These are phyloP conservation scores for Caenorhabditis virilis DNA, from an alignment of 2,888 invertebrate genomes.

Conservation along the genomic window DNA sequence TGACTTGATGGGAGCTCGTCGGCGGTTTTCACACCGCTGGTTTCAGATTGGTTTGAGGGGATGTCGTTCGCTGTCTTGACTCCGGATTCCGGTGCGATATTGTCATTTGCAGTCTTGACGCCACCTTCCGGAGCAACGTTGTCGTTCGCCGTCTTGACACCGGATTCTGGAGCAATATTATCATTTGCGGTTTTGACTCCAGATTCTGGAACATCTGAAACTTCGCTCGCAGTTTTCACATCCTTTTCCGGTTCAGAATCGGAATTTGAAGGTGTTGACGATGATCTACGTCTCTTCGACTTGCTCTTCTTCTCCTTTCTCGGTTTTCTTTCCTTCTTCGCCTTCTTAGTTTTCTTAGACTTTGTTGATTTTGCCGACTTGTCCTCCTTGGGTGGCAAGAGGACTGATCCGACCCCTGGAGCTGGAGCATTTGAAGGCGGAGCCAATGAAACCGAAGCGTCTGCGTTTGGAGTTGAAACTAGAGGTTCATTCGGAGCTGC, in stretches of 20 bases:
- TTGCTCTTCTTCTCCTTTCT: slow-evolving; percentile 17
- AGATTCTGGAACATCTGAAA: slow-evolving; percentile 12
- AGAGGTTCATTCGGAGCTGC: background rate
- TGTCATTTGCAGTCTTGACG: slow-evolving; percentile 23
- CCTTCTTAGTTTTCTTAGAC: slow-evolving; percentile 6
- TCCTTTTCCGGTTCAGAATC: slow-evolving; percentile 11
- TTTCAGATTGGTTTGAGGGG: slow-evolving; percentile 1
- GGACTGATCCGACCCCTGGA: background rate
- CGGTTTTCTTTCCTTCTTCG: background rate
- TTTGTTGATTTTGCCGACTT: slow-evolving; percentile 13
- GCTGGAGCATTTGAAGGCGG: slow-evolving; percentile 9
- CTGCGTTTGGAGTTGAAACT: no score
- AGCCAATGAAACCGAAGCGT: slow-evolving; percentile 6
- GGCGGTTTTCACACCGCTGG: slow-evolving; percentile 20
- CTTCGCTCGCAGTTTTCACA: slow-evolving; percentile 19
- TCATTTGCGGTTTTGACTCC: slow-evolving; percentile 20
- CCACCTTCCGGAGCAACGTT: slow-evolving; percentile 13
- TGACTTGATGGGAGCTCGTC: slow-evolving; percentile 5
- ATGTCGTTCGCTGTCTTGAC: slow-evolving; percentile 2
- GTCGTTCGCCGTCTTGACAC: slow-evolving; percentile 8
- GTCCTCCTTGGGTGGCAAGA: background rate
- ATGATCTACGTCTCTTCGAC: background rate
- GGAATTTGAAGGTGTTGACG: no score
- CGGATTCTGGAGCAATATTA: slow-evolving; percentile 14
- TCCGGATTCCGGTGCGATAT: slow-evolving; percentile 5